Conservation (phyloP, 2,797 vertebrate genomes). For the Sebastes dallii region DNA sequence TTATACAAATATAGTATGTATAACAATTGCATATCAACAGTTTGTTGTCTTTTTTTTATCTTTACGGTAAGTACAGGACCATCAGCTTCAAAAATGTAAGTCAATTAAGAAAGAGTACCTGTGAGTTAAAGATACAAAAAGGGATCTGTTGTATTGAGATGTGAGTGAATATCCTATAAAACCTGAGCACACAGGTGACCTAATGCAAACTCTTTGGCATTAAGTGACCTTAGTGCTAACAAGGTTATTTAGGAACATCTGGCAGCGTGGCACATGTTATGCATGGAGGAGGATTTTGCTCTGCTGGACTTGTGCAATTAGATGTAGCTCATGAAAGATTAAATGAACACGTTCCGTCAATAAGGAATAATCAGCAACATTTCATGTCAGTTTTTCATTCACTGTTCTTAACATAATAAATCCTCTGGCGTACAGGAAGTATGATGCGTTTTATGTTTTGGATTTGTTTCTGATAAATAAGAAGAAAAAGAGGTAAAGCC, state of each 20-base stretch:
- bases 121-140: conserved; percentile 77
- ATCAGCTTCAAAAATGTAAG: conserved; percentile 80
- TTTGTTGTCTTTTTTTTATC: conserved; percentile 57
- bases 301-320: conserved; percentile 9
- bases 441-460: background rate
- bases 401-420: background rate
- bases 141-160: conserved; percentile 45
- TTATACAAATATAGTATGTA: conserved; percentile 90
- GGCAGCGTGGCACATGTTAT: background rate
- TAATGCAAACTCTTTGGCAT: background rate
- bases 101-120: conserved; percentile 79
- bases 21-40: conserved; percentile 88
- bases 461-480: background rate
- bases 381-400: background rate
- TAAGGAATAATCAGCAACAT: background rate
- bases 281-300: background rate
- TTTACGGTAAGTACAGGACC: conserved; percentile 74
- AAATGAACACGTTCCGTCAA: background rate
- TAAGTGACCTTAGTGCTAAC: background rate
- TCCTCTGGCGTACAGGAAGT: background rate
- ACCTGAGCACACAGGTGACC: background rate
- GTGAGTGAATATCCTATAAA: conserved; percentile 6
- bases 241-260: background rate
- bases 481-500: background rate
- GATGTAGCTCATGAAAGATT: background rate